A percentile compares a stretch with the other conserved stretches of the same genome.
phyloP scores from a whole-genome alignment of 2,797 vertebrate genomes.

The Chelon labrosus region DNA sequence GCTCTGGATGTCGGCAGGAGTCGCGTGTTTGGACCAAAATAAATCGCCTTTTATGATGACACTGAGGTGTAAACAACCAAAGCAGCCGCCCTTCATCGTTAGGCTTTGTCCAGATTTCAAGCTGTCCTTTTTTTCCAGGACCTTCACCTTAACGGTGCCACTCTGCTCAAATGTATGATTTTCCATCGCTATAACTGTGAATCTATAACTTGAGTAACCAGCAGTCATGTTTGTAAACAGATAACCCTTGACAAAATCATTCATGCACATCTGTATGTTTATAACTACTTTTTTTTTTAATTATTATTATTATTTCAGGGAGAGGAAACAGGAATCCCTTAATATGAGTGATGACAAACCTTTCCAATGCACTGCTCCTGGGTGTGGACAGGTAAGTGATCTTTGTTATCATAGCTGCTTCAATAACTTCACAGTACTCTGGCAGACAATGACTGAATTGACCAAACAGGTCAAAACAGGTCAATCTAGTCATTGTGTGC shows the following conservation, averaged over 20 bases:
- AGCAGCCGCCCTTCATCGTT: constrained; percentile 69
- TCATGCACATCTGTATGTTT: background rate
- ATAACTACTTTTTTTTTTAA: constrained; percentile 1
- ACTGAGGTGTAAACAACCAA: constrained; percentile 71
- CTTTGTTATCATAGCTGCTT: background rate
- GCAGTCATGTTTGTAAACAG: background rate
- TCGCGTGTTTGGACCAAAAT: background rate
- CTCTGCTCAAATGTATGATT: background rate
- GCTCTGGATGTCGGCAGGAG: background rate
- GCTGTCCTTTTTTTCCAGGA: background rate
- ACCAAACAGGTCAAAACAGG: too few species aligned
- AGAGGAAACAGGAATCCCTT: constrained; percentile 90
- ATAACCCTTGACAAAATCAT: too few species aligned
- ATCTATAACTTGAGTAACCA: background rate
- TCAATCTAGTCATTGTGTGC: too few species aligned
- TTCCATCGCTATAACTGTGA: background rate
- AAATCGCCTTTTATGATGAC: constrained; percentile 30
- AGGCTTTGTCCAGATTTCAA: constrained; percentile 66
- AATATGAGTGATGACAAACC: constrained; percentile 99
- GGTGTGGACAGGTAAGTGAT: constrained; percentile 96
- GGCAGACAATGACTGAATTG: background rate
- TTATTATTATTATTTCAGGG: constrained; percentile 78
- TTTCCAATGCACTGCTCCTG: constrained; percentile 99
- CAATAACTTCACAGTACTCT: background rate
- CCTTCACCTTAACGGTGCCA: constrained; percentile 1